A percentile compares a stretch with the other conserved stretches of the same genome.
Evolutionary conservation across 2,113 vertebrate species (phyloP).

Genomic region (Scomber japonicus): DNA sequence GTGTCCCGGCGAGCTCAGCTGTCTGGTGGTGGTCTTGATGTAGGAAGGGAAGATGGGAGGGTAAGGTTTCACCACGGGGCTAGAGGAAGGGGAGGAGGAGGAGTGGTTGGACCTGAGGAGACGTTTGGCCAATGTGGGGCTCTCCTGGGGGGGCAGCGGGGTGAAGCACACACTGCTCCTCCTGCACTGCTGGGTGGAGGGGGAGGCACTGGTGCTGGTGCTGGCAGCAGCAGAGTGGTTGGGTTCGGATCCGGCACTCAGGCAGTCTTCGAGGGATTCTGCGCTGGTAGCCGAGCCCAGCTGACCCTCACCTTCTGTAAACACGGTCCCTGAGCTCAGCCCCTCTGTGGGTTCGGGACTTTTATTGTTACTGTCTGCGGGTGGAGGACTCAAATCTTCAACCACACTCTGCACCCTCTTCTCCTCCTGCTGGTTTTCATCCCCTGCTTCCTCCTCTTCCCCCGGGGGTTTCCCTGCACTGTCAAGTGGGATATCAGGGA

Average conservation of each 20-base stretch:
- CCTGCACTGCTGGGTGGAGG: conserved; percentile 37
- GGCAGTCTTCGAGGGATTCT: conserved; percentile 71
- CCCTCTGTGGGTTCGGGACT: conserved; percentile 42
- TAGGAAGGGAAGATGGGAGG: conserved; percentile 91
- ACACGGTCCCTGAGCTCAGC: conserved; percentile 41
- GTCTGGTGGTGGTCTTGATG: conserved; percentile 96
- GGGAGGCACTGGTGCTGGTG: neutral
- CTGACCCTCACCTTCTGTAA: conserved; percentile 53
- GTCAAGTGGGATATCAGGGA: conserved; percentile 69
- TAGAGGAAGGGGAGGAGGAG: conserved; percentile 19
- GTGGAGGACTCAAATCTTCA: neutral
- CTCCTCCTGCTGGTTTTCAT: conserved; percentile 26
- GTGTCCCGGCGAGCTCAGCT: conserved; percentile 92
- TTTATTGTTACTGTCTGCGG: conserved; percentile 24
- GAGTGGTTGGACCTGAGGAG: conserved; percentile 80
- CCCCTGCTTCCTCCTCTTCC: conserved; percentile 31
- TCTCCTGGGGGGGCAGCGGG: conserved; percentile 72
- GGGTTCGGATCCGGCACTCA: conserved; percentile 52
- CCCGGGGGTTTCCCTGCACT: conserved; percentile 54
- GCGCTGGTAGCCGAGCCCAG: conserved; percentile 57
- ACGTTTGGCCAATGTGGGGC: conserved; percentile 83
- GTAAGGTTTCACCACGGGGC: conserved; percentile 86
- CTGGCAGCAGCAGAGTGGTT: neutral
- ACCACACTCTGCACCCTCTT: neutral
- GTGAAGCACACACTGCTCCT: conserved; percentile 70